Conservation (phyloP, 2,888 invertebrate genomes). For the Lithodes maja region DNA sequence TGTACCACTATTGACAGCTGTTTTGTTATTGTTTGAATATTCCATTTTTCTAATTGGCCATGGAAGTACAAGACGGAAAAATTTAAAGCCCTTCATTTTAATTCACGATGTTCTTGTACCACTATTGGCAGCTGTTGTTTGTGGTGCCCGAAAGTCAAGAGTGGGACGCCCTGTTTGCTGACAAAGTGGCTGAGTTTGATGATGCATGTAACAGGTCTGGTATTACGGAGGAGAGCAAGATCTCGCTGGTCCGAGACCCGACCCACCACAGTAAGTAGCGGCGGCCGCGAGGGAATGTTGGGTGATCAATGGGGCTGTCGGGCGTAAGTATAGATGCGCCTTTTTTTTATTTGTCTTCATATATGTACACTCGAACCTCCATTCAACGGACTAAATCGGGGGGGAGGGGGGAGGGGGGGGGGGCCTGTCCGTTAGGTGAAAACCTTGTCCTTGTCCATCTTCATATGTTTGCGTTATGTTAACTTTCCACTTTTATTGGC, state of each 20-base stretch:
- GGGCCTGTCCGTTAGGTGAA: not conserved
- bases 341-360: not conserved
- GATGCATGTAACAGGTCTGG: constrained; percentile 63
- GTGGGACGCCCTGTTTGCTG: constrained; percentile 70
- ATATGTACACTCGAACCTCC: not conserved
- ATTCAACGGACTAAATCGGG: not conserved
- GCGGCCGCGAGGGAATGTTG: not conserved
- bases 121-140: constrained; percentile 62
- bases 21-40: not conserved
- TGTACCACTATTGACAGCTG: constrained; percentile 45
- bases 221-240: constrained; percentile 68
- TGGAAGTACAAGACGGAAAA: no score
- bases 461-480: no score
- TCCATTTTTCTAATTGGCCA: no score
- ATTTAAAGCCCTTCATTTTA: not conserved
- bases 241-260: constrained; percentile 67
- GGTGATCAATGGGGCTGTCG: not conserved
- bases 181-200: constrained; percentile 69
- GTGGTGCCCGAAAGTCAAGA: constrained; percentile 69
- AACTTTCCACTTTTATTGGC: not conserved
- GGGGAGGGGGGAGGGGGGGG: not conserved
- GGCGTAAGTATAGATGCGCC: no score
- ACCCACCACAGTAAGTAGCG: constrained; percentile 69
- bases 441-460: not conserved
- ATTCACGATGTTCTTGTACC: not conserved